phyloP scores from a whole-genome alignment of 1,140 invertebrate genomes.

The Ips nitidus region DNA sequence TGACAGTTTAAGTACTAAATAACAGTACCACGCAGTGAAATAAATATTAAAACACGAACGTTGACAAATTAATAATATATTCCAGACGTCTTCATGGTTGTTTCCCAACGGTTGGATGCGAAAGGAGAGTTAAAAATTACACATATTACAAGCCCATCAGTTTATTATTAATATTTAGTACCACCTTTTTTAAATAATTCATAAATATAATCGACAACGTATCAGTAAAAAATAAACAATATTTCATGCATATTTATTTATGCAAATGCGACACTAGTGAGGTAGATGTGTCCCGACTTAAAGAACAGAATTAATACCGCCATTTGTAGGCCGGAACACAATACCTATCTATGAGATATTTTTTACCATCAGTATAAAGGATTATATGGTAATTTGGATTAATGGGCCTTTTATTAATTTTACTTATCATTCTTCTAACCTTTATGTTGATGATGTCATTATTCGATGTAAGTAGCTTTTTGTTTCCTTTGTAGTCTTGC shows the following conservation, averaged over 20 bases:
- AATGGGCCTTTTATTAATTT: slow-evolving; percentile 18
- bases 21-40: too few relatives aligned
- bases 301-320: slow-evolving; percentile 26
- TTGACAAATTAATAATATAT: background rate
- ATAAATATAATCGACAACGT: slow-evolving; percentile 26
- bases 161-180: slow-evolving; percentile 20
- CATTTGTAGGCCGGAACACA: slow-evolving; percentile 27
- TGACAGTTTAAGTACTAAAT: too few relatives aligned
- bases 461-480: too few relatives aligned
- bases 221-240: slow-evolving; percentile 33
- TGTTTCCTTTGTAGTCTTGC: too few relatives aligned
- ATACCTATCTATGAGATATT: slow-evolving; percentile 19
- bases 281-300: slow-evolving; percentile 21
- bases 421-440: background rate
- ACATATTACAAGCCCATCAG: slow-evolving; percentile 1
- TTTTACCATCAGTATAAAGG: background rate
- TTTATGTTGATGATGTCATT: too few relatives aligned
- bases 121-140: slow-evolving; percentile 12
- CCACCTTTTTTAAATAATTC: slow-evolving; percentile 22
- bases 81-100: background rate
- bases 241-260: slow-evolving; percentile 31
- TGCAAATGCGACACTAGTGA: slow-evolving; percentile 25
- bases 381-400: slow-evolving; percentile 25
- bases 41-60: too few relatives aligned
- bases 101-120: background rate